Base-by-base conservation (phyloP, 2,888 invertebrate species). In the Protodeltote pygarga region DNA sequence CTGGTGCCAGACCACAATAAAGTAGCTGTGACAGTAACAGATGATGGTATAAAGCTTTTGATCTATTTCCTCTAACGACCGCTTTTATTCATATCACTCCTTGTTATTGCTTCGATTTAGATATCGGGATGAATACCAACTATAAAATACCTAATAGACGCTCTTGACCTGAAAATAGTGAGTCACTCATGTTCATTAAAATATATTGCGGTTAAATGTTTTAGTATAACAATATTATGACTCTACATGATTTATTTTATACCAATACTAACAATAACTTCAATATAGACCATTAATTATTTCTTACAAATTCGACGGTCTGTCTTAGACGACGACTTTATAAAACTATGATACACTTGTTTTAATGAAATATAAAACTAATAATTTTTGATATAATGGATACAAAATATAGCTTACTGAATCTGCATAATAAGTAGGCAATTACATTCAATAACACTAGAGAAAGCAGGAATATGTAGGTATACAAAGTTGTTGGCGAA, bases 41-140 rank as follows among this genome's bases (percentile, higher is more conserved):
- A 83, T 81, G 81, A 77, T 76, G 73, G 69, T 70, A 73, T 77
- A 70, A 71, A 75, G 72, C 84, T 79, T 85, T 88, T 89, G 87
- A 88, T 89, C 83, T 87, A 83, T 83, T 73, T 74, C 76, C 71
- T 76, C 72, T 77, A 72, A 74, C 72, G 71, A 67, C 67, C 66
- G 67, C 68, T 69, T 70, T 73, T 76, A 65, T 73, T 72, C 65
- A 63, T 67, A 61, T 61, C 49, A 48, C 49, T 52, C 51, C 27
- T 21, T 33, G 47, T 59, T 65, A 63, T 53, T 53, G 45, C 62
- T 37, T 25, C 33, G 40, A 50, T 61, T 57, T 50, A 54, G 53
- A 54, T 69, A 65, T 58, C 52, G 39, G 45, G 49, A 65, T 42
- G 55, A 46, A 51, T 41, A 46, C 49, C 47, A 29, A 32, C 21